phyloP scores from a whole-genome alignment of 2,888 invertebrate species.

The Coleophora deauratella region DNA sequence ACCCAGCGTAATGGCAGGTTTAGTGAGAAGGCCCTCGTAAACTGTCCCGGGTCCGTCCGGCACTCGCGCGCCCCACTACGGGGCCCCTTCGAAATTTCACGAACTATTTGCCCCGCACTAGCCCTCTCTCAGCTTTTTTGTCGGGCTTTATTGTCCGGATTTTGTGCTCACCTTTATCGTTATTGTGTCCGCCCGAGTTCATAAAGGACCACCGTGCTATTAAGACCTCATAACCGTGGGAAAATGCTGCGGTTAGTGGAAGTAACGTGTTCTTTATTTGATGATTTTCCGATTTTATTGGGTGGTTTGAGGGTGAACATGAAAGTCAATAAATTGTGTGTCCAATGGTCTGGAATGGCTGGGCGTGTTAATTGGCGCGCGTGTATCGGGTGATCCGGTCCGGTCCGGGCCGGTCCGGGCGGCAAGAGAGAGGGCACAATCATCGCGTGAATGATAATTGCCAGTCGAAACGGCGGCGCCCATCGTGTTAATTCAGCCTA shows the following conservation, averaged over 20 bases:
- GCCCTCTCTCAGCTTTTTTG: slow-evolving; percentile 68
- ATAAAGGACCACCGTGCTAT: slow-evolving; percentile 65
- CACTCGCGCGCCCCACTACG: slow-evolving; percentile 31
- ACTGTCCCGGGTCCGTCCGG: slow-evolving; percentile 52
- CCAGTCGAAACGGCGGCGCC: slow-evolving; percentile 37
- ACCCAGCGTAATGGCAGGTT: slow-evolving; percentile 72
- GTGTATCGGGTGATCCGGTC: too few relatives aligned
- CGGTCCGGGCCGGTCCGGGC: slow-evolving; percentile 17
- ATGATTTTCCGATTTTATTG: slow-evolving; percentile 17
- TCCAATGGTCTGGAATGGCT: slow-evolving; percentile 58
- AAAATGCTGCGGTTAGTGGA: slow-evolving; percentile 28
- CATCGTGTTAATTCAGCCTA: slow-evolving; percentile 49
- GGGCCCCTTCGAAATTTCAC: slow-evolving; percentile 68
- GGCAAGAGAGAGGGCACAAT: slow-evolving; percentile 48
- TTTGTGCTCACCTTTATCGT: slow-evolving; percentile 72
- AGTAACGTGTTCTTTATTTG: slow-evolving; percentile 10
- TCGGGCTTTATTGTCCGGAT: slow-evolving; percentile 71
- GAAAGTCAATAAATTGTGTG: slow-evolving; percentile 52
- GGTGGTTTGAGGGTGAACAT: slow-evolving; percentile 14
- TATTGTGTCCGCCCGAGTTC: slow-evolving; percentile 71
- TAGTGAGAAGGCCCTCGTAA: slow-evolving; percentile 70
- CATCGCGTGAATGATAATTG: slow-evolving; percentile 67
- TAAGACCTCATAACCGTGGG: slow-evolving; percentile 73
- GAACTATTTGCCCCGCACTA: slow-evolving; percentile 71
- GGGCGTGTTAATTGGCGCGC: slow-evolving; percentile 65